These are phyloP conservation scores for Euproctis similis DNA, from an alignment of 2,888 invertebrate species.

Conservation along the genomic window DNA sequence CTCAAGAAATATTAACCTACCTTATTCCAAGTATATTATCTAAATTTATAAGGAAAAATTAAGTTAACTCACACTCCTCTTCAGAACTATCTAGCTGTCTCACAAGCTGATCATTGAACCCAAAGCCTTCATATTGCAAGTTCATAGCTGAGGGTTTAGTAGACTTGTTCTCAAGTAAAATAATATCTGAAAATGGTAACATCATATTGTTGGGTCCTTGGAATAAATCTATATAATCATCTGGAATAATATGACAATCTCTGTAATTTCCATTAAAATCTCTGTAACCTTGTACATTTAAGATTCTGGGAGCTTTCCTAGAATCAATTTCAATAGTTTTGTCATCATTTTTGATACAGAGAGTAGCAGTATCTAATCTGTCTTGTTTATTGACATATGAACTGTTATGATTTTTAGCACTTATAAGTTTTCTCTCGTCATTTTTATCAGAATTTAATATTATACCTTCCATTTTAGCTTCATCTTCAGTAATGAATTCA, in stretches of 20 bases:
- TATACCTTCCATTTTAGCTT: slow-evolving; percentile 36
- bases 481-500: slow-evolving; percentile 53
- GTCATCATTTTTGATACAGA: not conserved
- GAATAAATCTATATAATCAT: slow-evolving; percentile 40
- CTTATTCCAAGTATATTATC: too few species aligned
- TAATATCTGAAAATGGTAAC: slow-evolving; percentile 13
- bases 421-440: too few species aligned
- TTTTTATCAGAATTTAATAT: too few species aligned
- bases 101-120: slow-evolving; percentile 30
- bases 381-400: not conserved
- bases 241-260: slow-evolving; percentile 32
- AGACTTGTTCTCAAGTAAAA: slow-evolving; percentile 40
- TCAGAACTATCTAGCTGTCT: slow-evolving; percentile 19
- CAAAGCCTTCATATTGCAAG: slow-evolving; percentile 29
- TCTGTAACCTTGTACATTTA: not conserved
- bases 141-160: slow-evolving; percentile 27
- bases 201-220: slow-evolving; percentile 21
- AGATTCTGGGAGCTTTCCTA: not conserved
- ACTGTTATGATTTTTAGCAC: too few species aligned
- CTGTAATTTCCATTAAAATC: slow-evolving; percentile 14
- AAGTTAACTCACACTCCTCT: slow-evolving; percentile 34
- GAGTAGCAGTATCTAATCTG: not conserved
- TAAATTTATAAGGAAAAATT: too few species aligned
- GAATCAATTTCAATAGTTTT: too few species aligned
- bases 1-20: too few species aligned